Base-by-base conservation (phyloP, 2,888 invertebrate genomes). In the Odontocerum albicorne region DNA sequence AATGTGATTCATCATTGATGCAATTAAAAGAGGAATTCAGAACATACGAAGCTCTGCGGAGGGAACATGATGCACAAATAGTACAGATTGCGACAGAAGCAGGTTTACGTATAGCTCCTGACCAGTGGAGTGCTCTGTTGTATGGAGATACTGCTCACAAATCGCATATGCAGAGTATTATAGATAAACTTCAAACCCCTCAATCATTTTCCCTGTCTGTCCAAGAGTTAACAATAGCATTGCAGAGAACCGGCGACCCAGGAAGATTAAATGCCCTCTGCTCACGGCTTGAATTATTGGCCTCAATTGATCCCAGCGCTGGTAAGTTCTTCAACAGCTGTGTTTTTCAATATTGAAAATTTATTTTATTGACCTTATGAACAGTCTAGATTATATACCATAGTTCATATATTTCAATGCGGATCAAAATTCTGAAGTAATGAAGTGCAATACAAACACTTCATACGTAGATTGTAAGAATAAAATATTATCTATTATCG, bases 81-180 rank as follows among this genome's bases (percentile, higher is more conserved):
- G 97, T 99, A 3, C 95, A 96, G 74, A 98, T 99, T 59, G 98
- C 98, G 0, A 92, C 94, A 0, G 98, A 99, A 72, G 95, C 97
- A 1, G 98, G 98, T 0, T 77, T 99, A 17, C 79, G 97, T 55
- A 98, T 99, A 60, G 95, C 96, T 0, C 97, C 98, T 0, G 98
- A 99, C 70, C 97, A 98, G 69, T 99, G 98, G 98, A 96, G 96
- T 2, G 92, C 96, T 0, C 73, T 99, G 40, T 75, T 99, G 0
- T 99, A 98, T 68, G 98, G 98, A 1, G 98, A 99, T 70, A 88
- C 91, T 0, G 85, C 86, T 3, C 97, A 97, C 69, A 97, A 97
- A 68, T 93, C 95, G 6, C 96, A 98, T 70, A 99, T 99, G 97
- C 98, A 99, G 74, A 88, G 88, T 66, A 88, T 89, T 63, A 87